These are phyloP conservation scores for Xenopus borealis DNA, from an alignment of 2,113 vertebrate species.

Conservation along the genomic window DNA sequence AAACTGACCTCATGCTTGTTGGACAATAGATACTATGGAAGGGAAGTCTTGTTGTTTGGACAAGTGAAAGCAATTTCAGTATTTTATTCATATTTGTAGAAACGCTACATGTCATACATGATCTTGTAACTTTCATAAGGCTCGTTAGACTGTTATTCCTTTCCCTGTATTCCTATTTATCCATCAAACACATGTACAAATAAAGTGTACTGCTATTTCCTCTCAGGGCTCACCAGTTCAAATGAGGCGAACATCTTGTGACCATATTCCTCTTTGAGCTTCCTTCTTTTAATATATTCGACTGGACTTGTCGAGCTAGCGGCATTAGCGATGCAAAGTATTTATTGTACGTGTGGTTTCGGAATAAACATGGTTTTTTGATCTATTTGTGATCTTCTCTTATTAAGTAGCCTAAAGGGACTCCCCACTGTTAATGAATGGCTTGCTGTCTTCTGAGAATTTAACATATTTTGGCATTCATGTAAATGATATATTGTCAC, in stretches of 20 bases:
- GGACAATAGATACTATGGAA: too few relatives aligned
- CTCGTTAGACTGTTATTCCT: background rate
- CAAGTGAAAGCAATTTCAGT: too few relatives aligned
- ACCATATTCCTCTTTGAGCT: conserved; percentile 6
- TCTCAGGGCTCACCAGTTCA: conserved; percentile 20
- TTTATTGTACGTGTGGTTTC: conserved; percentile 31
- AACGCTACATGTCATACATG: too few relatives aligned
- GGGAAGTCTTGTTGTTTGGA: too few relatives aligned
- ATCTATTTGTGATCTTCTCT: background rate
- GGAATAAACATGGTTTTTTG: conserved; percentile 12
- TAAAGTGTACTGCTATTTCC: conserved; percentile 10
- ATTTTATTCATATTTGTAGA: too few relatives aligned
- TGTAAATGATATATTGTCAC: conserved; percentile 21
- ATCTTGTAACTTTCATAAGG: too few relatives aligned
- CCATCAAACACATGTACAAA: conserved; percentile 20
- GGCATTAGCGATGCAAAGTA: conserved; percentile 25
- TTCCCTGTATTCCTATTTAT: conserved; percentile 9
- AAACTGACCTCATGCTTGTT: too few relatives aligned
- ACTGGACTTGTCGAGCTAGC: conserved; percentile 1
- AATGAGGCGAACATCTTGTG: conserved; percentile 39
- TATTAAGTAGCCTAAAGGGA: background rate
- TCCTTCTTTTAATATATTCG: background rate
- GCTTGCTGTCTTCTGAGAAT: conserved; percentile 12
- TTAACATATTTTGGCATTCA: conserved; percentile 14
- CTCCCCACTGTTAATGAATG: conserved; percentile 19